Evolutionary conservation across 2,797 vertebrate species (phyloP), one percentile per base, ranked within the genome.

Genomic region (Falco columbarius): DNA sequence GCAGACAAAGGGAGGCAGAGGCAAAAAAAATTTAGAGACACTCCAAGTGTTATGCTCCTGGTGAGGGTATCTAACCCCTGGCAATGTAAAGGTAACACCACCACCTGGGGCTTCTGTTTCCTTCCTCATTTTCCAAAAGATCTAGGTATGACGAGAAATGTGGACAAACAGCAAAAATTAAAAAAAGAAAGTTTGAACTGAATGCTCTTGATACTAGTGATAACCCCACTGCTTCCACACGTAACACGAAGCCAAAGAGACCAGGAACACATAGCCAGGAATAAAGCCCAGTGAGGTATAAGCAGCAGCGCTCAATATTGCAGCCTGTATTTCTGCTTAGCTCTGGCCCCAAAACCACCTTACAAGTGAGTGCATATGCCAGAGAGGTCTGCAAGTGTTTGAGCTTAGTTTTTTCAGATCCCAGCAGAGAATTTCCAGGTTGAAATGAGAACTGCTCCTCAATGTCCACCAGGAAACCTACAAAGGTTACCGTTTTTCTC

Each of bases 401-500:
- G 54, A 90, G 54, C 27, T 66, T 17, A 49, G 24, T 42, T 56
- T 91, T 65, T 93, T 83, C 68, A 75, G 80, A 89, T 49, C 67
- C 85, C 95, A 49, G 90, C 89, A 91, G 91, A 93, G 84, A 75
- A 65, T 55, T 86, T 95, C 67, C 86, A 66, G 72, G 38, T 32
- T 63, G 65, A 93, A 97, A 30, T n/a, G 36, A 87, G 44, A 89
- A 56, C 40, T 87, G 17, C 6, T 90, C 42, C 76, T 34, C 36
- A 92, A 30, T 8, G 29, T 67, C 65, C 77, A 90, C n/a, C 47
- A 80, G 84, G 82, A 95, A 86, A 89, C 55, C 51, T 89, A 80
- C 59, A 1, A 4, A 93, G 56, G 54, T 61, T 73, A 54, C 3
- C 12, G 2, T 7, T 91, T 79, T 86, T 46, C 12, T 30, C 32